phyloP scores from a whole-genome alignment of 2,888 invertebrate species.

The Xylota segnis region DNA sequence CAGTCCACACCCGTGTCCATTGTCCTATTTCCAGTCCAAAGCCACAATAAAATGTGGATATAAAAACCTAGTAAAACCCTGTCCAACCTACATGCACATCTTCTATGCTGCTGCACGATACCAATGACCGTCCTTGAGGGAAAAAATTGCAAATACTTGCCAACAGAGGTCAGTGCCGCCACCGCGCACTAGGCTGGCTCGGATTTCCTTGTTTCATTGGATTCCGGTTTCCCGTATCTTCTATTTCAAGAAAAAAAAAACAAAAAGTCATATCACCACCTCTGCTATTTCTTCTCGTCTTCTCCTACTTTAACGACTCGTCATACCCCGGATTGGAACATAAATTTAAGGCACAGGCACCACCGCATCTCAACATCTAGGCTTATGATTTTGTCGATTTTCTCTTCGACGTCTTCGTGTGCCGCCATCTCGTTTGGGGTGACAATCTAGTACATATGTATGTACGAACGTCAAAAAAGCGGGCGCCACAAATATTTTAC shows the following conservation, averaged over 20 bases:
- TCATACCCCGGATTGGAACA: background rate
- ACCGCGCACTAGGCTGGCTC: conserved; percentile 48
- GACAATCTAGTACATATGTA: too few species aligned
- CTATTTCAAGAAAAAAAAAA: conserved; percentile 21
- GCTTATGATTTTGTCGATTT: conserved; percentile 48
- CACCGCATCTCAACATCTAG: conserved; percentile 35
- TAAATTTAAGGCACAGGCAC: conserved; percentile 16
- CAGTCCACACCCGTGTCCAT: background rate
- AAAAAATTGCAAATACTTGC: conserved; percentile 67
- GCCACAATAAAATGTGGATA: background rate
- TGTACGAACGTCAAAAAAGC: conserved; percentile 58
- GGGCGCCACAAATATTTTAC: conserved; percentile 69
- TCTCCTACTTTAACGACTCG: conserved; percentile 12
- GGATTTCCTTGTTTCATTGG: conserved; percentile 67
- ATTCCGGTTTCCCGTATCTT: conserved; percentile 64
- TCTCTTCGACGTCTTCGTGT: conserved; percentile 14
- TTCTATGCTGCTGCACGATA: conserved; percentile 50
- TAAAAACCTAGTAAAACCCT: conserved; percentile 30
- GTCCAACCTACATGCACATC: conserved; percentile 43
- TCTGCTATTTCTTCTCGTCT: conserved; percentile 49
- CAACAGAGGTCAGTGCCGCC: conserved; percentile 72
- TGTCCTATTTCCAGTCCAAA: conserved; percentile 5
- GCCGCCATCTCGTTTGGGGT: conserved; percentile 22
- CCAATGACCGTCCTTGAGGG: conserved; percentile 73
- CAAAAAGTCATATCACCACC: conserved; percentile 44